phyloP scores from a whole-genome alignment of 2,888 invertebrate genomes.

The Smittia sp. region DNA sequence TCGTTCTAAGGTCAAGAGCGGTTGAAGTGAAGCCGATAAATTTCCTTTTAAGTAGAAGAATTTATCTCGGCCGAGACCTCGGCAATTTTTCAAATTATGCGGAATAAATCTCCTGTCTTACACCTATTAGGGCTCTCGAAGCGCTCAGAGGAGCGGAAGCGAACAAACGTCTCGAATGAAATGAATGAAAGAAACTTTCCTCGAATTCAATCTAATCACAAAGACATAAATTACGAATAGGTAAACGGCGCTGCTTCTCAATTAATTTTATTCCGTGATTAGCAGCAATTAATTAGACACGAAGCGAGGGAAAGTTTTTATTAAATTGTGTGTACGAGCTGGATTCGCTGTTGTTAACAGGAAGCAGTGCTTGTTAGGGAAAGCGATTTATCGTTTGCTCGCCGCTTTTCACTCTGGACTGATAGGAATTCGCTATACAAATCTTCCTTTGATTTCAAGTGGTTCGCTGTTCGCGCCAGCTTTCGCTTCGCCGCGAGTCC shows the following conservation, averaged over 20 bases:
- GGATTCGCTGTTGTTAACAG: background rate
- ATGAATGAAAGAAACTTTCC: background rate
- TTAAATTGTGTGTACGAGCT: background rate
- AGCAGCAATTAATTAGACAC: conserved; percentile 31
- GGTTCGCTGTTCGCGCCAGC: background rate
- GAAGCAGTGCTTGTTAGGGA: conserved; percentile 12
- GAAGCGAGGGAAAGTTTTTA: background rate
- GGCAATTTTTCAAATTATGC: background rate
- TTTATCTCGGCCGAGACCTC: background rate
- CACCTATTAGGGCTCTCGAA: background rate
- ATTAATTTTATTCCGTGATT: conserved; percentile 40
- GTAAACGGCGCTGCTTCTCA: conserved; percentile 26
- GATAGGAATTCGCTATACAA: conserved; percentile 20
- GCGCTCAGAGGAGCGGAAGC: background rate
- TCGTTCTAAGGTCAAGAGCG: conserved; percentile 6
- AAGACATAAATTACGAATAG: conserved; percentile 36
- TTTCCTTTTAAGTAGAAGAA: background rate
- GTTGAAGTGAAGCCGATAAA: conserved; percentile 15
- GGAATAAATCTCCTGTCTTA: conserved; percentile 3
- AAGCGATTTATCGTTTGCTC: conserved; percentile 9
- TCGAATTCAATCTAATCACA: conserved; percentile 26
- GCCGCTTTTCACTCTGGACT: background rate
- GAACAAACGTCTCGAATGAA: background rate
- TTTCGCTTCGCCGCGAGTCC: background rate
- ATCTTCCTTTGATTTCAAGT: background rate